Conservation (phyloP, 2,113 vertebrate genomes). For the Apteryx mantelli region DNA sequence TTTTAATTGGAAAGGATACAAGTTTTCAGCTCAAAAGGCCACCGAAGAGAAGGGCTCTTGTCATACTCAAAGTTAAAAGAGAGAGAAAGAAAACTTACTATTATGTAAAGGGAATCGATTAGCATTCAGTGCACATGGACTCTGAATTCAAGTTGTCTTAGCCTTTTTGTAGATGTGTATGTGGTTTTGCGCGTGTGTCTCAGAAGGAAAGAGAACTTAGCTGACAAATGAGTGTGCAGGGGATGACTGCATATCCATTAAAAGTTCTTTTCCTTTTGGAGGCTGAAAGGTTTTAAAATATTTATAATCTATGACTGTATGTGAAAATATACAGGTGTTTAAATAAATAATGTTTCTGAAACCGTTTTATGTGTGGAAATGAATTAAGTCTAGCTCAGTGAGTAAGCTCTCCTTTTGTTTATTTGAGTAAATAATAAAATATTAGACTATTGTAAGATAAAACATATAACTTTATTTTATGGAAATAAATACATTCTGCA, state of each 20-base stretch:
- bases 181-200: background rate
- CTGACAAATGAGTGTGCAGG: background rate
- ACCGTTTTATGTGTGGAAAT: background rate
- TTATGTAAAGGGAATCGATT: conserved; percentile 40
- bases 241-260: background rate
- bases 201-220: background rate
- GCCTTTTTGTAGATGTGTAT: background rate
- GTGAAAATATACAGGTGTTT: background rate
- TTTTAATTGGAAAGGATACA: background rate
- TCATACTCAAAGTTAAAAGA: conserved; percentile 53
- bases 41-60: background rate
- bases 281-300: background rate
- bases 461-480: background rate
- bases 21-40: background rate
- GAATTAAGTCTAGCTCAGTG: background rate
- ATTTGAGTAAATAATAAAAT: background rate
- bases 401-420: conserved; percentile 8
- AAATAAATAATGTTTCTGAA: conserved; percentile 3
- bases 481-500: conserved; percentile 14
- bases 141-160: background rate
- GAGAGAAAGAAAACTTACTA: background rate
- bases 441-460: background rate
- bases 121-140: background rate
- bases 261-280: background rate
- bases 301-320: background rate